Evolutionary conservation across 2,888 invertebrate genomes (phyloP), one percentile per base, ranked within the genome.

Genomic region (Agonopterix alstromeriana): DNA sequence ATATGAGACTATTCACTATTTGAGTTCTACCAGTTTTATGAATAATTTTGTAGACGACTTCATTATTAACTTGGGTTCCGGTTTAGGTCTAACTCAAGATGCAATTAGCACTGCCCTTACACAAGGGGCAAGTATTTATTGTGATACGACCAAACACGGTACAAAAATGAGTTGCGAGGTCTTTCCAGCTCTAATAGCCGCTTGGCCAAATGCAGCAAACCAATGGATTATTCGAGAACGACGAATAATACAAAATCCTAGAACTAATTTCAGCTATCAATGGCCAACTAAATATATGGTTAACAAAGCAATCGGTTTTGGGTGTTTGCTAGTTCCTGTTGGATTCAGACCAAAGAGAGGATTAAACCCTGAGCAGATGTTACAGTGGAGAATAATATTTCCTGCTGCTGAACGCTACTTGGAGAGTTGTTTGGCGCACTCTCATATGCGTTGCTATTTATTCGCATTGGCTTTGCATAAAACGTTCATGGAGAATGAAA

Each of bases 311-410:
- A 89, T 90, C 48, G 90, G 90, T 3, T 90, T 92, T 47, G 93
- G 94, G 1, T 94, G 93, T 60, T 90, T 93, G 54, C 77, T 94
- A 27, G 89, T 94, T 9, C 95, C 96, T 0, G 82, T 92, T 53
- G 94, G 94, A 7, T 93, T 91, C 70, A 84, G 91, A 43, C 90
- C 92, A 4, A 93, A 92, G 63, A 84, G 90, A 48, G 90, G 91
- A 2, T 71, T 77, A 11, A 94, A 93, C 70, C 82, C 90, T 0
- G 89, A 91, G 36, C 90, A 91, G 45, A 90, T 92, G 51, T 77
- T 95, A 12, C 94, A 96, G 72, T 96, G 96, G 96, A 93, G 92
- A 73, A 87, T 95, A 2, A 90, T 91, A 41, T 96, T 95, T 67
- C 94, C 95, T 0, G 92, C 92, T 48, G 95, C 94, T 0, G 95